A percentile compares a stretch with the other conserved stretches of the same genome.
Evolutionary conservation across 2,797 vertebrate species (phyloP).

Genomic region (Psittacula derbiana): DNA sequence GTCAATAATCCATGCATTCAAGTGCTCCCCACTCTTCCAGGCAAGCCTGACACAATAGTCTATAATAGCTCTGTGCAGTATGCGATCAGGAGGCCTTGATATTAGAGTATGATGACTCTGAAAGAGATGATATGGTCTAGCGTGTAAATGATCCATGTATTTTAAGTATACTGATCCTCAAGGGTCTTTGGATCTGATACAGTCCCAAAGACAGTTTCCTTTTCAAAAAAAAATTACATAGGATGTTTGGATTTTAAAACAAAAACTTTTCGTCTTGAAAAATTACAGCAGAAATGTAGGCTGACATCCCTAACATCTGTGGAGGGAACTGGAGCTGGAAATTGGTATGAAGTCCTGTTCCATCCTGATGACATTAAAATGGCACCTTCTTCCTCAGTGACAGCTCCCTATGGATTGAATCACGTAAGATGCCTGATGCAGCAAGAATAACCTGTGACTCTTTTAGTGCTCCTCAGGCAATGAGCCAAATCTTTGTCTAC

Average conservation of each 20-base stretch:
- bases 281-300: not conserved
- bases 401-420: not conserved
- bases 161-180: slow-evolving; percentile 21
- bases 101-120: slow-evolving; percentile 18
- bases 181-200: slow-evolving; percentile 11
- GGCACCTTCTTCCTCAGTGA: not conserved
- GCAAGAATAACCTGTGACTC: slow-evolving; percentile 33
- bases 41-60: slow-evolving; percentile 51
- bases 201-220: not conserved
- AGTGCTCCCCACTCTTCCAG: slow-evolving; percentile 55
- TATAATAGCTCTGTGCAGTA: slow-evolving; percentile 41
- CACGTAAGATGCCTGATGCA: not conserved
- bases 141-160: slow-evolving; percentile 27
- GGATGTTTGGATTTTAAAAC: not conserved
- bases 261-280: slow-evolving; percentile 28
- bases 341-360: slow-evolving; percentile 16
- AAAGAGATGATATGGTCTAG: not conserved
- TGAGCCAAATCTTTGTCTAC: not conserved
- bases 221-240: not conserved
- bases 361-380: slow-evolving; percentile 25
- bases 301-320: slow-evolving; percentile 7
- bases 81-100: slow-evolving; percentile 39
- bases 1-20: slow-evolving; percentile 64
- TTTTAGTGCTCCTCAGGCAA: not conserved
- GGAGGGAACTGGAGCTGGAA: not conserved